Evolutionary conservation across 2,888 invertebrate species (phyloP).

Genomic region (Eremobia ochroleuca): DNA sequence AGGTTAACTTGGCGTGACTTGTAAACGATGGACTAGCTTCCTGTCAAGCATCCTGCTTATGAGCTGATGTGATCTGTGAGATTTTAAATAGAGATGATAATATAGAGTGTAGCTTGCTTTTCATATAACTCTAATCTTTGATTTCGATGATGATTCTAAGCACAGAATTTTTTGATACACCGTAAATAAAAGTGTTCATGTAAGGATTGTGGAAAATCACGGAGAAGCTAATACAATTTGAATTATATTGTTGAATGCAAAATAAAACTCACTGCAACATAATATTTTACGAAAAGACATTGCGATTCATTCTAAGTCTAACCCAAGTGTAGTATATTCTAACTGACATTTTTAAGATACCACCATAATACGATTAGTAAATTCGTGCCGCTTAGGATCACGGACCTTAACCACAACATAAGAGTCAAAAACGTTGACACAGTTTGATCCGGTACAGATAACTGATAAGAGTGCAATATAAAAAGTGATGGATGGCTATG

Average conservation of each 20-base stretch:
- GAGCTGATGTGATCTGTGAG: neutral
- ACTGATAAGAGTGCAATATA: slow-evolving; percentile 67
- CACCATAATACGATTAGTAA: slow-evolving; percentile 29
- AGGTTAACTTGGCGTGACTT: slow-evolving; percentile 50
- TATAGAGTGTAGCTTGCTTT: neutral
- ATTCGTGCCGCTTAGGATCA: slow-evolving; percentile 22
- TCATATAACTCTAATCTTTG: neutral
- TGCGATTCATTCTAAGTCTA: neutral
- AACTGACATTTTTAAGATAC: slow-evolving; percentile 22
- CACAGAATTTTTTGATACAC: neutral
- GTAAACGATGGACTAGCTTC: slow-evolving; percentile 34
- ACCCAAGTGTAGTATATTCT: too few relatives aligned
- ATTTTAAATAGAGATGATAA: neutral
- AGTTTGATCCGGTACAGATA: slow-evolving; percentile 71
- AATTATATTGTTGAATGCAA: neutral
- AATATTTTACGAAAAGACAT: neutral
- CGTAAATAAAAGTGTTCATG: neutral
- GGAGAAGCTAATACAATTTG: neutral
- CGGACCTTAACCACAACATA: slow-evolving; percentile 48
- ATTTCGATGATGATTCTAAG: neutral
- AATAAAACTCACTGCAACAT: neutral
- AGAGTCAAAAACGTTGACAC: slow-evolving; percentile 71
- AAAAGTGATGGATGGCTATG: slow-evolving; percentile 70
- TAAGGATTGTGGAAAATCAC: neutral
- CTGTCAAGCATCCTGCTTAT: slow-evolving; percentile 26